A percentile compares a stretch with the other conserved stretches of the same genome.
phyloP scores from a whole-genome alignment of 2,113 vertebrate genomes.

The Gasterosteus nipponicus region DNA sequence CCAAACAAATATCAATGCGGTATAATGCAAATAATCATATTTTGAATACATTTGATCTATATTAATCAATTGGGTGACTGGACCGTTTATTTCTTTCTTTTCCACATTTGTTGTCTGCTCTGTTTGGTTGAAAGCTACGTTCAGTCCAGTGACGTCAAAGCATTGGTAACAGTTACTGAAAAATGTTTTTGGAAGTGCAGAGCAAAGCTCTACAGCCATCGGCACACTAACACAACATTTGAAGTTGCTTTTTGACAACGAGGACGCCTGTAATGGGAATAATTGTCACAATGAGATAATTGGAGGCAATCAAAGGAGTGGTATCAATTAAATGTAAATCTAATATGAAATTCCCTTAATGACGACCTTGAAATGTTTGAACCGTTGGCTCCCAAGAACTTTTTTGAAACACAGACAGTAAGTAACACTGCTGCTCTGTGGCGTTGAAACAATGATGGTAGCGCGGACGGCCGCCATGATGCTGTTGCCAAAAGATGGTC shows the following conservation, averaged over 20 bases:
- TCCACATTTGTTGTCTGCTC: neutral
- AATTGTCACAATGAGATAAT: neutral
- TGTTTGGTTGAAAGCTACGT: neutral
- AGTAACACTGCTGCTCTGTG: neutral
- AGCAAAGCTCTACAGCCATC: conserved; percentile 2
- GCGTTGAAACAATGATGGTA: conserved; percentile 2
- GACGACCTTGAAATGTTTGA: neutral
- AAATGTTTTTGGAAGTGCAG: neutral
- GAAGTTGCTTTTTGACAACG: neutral
- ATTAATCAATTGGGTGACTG: neutral
- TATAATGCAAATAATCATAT: neutral
- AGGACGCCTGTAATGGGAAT: neutral
- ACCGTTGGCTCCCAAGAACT: neutral
- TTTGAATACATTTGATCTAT: neutral
- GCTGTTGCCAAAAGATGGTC: conserved; percentile 31
- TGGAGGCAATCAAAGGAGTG: neutral
- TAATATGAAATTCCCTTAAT: neutral
- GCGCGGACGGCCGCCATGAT: conserved; percentile 8
- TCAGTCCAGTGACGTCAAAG: conserved; percentile 10
- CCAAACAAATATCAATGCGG: neutral
- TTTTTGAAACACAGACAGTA: conserved; percentile 9
- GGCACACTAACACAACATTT: neutral
- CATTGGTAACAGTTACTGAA: neutral
- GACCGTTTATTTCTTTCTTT: neutral
- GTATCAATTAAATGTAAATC: neutral